phyloP scores from a whole-genome alignment of 1,140 invertebrate genomes.

The Drosophila bipectinata region DNA sequence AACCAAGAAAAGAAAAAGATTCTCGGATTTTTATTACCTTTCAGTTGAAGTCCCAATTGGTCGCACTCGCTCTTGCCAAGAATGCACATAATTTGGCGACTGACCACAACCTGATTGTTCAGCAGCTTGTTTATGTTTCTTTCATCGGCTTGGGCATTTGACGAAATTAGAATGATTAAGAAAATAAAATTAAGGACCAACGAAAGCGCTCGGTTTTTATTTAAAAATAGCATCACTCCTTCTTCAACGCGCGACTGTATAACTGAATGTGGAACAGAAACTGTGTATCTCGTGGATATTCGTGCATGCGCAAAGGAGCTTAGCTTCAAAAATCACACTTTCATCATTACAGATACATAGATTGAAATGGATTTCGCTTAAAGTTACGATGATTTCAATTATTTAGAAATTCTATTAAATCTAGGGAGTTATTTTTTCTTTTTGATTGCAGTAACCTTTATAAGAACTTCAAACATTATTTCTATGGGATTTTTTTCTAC shows the following conservation, averaged over 20 bases:
- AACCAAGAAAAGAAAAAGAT: neutral
- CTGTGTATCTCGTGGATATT: conserved; percentile 34
- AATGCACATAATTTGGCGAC: conserved; percentile 84
- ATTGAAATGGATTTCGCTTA: conserved; percentile 13
- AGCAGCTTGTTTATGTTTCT: conserved; percentile 74
- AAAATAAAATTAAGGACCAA: conserved; percentile 53
- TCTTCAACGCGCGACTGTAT: conserved; percentile 42
- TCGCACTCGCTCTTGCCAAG: conserved; percentile 85
- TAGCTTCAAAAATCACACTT: conserved; percentile 1
- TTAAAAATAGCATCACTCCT: conserved; percentile 54
- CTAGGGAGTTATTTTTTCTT: neutral
- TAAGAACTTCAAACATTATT: no score
- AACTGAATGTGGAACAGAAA: conserved; percentile 43
- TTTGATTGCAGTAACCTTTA: no score
- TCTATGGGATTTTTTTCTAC: no score
- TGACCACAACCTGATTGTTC: conserved; percentile 78
- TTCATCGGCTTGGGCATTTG: conserved; percentile 62
- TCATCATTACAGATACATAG: neutral
- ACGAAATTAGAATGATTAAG: conserved; percentile 47
- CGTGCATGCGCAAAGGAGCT: conserved; percentile 47
- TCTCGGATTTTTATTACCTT: conserved; percentile 74
- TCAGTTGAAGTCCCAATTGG: conserved; percentile 84
- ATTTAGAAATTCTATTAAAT: neutral
- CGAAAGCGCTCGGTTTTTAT: conserved; percentile 55
- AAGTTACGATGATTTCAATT: conserved; percentile 2